Base-by-base conservation (phyloP, 2,113 vertebrate genomes). In the Carassius auratus region DNA sequence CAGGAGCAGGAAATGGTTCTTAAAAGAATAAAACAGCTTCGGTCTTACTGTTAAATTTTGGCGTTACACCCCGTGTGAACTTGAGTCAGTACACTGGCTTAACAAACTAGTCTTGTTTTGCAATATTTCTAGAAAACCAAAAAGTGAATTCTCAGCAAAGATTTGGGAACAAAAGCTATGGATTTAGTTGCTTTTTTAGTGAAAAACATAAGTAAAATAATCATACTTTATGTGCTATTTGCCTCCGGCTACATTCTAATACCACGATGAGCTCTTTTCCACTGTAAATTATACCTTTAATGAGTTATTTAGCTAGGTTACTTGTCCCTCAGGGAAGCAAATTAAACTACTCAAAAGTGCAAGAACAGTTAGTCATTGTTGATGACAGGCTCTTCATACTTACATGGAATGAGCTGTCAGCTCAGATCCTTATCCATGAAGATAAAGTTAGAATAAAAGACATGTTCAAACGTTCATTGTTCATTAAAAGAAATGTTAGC, bases 41-140 rank as follows among this genome's bases (percentile, higher is more conserved):
- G 79, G 77, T 91, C 87, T 91, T 90, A 84, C 85, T 57, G 17
- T 26, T 52, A 87, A 84, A 48, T 86, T 59, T 79, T n/a, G 8
- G 57, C 62, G 74, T 83, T 89, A 66, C 30, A 48, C 30, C 66
- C 38, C 48, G 33, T 61, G 45, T 73, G 68, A 78, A 89, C 84
- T 76, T 64, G 50, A 57, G 57, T 77, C 23, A 52, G 17, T 48
- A 15, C 0, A 55, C 3, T 30, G 48, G 48, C 9, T 26, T 76
- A 9, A 23, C 8, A 77, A 36, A 77, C 21, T 10, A n/a, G 26
- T 15, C 10, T 61, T 79, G 36, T 38, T 38, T 78, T 78, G 19
- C 33, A 38, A 1, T 26, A 42, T 6, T 79, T n/a, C 13, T 15
- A 15, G 13, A 62, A 9, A 77, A 30, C 2, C 30, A 76, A 52